Percentiles rank a stretch among this genome's conserved stretches.
Conservation (phyloP, 2,797 vertebrate genomes). For the Sylvia borin region DNA sequence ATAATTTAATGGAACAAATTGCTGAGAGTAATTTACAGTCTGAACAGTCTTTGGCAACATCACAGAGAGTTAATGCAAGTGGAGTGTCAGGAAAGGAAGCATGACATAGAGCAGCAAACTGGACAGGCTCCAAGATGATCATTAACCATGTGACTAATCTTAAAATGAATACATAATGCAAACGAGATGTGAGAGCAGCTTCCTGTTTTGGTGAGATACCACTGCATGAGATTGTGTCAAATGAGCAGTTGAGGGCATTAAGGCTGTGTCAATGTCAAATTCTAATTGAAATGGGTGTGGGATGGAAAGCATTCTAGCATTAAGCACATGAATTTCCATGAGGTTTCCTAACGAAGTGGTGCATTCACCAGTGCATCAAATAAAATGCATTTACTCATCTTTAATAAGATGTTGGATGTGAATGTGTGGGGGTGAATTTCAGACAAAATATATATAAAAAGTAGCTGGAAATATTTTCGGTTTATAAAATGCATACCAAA, state of each 20-base stretch:
- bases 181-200: slow-evolving; percentile 62
- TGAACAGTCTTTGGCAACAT: slow-evolving; percentile 47
- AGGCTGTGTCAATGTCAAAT: slow-evolving; percentile 63
- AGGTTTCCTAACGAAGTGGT: slow-evolving; percentile 53
- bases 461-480: not conserved
- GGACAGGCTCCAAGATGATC: slow-evolving; percentile 68
- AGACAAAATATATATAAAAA: not conserved
- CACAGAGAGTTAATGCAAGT: slow-evolving; percentile 54
- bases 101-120: slow-evolving; percentile 47
- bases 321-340: slow-evolving; percentile 75
- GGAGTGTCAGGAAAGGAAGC: slow-evolving; percentile 26
- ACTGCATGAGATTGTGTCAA: slow-evolving; percentile 56
- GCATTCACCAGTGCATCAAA: slow-evolving; percentile 34
- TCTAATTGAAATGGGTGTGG: slow-evolving; percentile 72
- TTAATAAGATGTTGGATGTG: slow-evolving; percentile 12
- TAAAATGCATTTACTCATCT: slow-evolving; percentile 41
- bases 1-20: slow-evolving; percentile 69
- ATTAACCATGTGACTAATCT: slow-evolving; percentile 74
- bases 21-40: slow-evolving; percentile 56
- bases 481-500: rapidly evolving
- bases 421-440: not conserved
- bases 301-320: slow-evolving; percentile 63
- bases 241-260: slow-evolving; percentile 46
- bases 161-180: slow-evolving; percentile 73
- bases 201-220: slow-evolving; percentile 74